Percentiles rank a stretch among this genome's conserved stretches.
Conservation (phyloP, 2,113 vertebrate species). For the Nesogale talazaci region DNA sequence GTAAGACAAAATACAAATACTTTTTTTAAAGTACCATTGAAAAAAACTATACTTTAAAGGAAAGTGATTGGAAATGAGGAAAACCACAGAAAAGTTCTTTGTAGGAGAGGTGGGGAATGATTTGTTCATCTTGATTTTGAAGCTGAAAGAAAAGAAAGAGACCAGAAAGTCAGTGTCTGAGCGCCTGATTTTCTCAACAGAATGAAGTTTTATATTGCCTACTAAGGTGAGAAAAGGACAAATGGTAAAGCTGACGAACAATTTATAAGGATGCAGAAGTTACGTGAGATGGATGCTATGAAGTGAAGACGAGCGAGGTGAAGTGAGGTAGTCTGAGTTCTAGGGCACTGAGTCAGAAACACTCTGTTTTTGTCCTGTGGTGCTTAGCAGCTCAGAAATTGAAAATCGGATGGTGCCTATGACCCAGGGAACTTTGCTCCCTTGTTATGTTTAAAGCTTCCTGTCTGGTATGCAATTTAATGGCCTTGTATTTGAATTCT, state of each 20-base stretch:
- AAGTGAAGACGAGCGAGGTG: neutral
- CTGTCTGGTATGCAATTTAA: neutral
- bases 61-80: neutral
- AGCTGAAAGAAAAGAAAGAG: neutral
- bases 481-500: neutral
- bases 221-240: constrained; percentile 15
- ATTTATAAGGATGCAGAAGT: neutral
- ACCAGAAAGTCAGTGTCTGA: neutral
- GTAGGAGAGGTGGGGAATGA: neutral
- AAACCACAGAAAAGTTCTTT: neutral
- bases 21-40: too few relatives aligned
- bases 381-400: neutral
- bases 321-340: neutral
- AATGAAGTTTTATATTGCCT: neutral
- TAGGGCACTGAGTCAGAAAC: neutral
- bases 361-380: neutral
- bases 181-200: neutral
- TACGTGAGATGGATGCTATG: neutral
- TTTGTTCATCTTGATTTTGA: neutral
- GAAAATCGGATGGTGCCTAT: neutral
- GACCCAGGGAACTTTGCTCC: neutral
- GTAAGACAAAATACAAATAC: too few relatives aligned
- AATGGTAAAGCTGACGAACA: neutral
- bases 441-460: neutral
- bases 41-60: too few relatives aligned